These are phyloP conservation scores for Chiroxiphia lanceolata DNA, from an alignment of 2,797 vertebrate genomes.

Conservation along the genomic window DNA sequence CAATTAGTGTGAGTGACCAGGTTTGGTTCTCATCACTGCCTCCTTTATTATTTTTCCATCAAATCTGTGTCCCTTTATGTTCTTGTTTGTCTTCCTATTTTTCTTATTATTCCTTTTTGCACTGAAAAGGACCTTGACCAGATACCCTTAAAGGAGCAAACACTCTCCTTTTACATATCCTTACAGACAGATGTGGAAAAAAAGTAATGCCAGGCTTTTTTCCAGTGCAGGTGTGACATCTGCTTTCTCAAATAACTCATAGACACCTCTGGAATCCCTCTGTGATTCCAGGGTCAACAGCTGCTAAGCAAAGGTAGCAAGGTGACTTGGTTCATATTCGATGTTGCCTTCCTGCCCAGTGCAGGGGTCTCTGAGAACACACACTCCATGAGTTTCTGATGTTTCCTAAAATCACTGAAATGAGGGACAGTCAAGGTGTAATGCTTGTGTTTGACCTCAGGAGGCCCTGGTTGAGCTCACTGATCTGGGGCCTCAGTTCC, in stretches of 20 bases:
- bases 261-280: not conserved
- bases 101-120: not conserved
- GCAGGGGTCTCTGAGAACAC: not conserved
- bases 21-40: not conserved
- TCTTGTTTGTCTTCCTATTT: not conserved
- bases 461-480: not conserved
- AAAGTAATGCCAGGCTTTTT: not conserved
- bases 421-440: not conserved
- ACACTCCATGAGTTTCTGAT: not conserved
- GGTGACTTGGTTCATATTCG: not conserved
- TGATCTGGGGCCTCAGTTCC: not conserved
- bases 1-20: not conserved
- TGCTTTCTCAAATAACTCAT: not conserved
- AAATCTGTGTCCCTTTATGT: not conserved
- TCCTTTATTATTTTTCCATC: not conserved
- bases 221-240: not conserved
- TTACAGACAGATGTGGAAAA: not conserved
- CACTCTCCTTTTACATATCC: not conserved
- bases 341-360: not conserved
- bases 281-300: not conserved
- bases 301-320: not conserved
- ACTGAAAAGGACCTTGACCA: not conserved
- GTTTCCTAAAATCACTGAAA: not conserved
- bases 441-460: too few relatives aligned
- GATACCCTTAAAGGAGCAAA: not conserved